These are phyloP conservation scores for Grus americana DNA, from an alignment of 2,113 vertebrate species.

Conservation along the genomic window DNA sequence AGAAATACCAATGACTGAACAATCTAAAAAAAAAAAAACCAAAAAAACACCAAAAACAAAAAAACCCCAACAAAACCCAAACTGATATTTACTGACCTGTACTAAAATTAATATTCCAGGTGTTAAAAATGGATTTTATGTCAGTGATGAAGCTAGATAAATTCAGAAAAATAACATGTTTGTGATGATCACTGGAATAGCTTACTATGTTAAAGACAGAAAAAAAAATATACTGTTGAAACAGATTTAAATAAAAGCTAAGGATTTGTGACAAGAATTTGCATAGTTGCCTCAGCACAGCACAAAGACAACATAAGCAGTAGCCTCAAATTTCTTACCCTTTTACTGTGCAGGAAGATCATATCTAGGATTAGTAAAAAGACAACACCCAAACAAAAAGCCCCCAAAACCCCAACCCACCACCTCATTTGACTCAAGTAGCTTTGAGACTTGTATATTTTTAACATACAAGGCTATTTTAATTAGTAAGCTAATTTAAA, in stretches of 20 bases:
- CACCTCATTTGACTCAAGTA: background rate
- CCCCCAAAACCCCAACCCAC: background rate
- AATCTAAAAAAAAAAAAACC: slow-evolving; percentile 75
- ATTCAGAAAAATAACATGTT: background rate
- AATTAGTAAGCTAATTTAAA: background rate
- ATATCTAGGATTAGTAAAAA: background rate
- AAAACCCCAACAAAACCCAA: background rate
- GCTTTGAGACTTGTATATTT: background rate
- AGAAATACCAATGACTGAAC: slow-evolving; percentile 91
- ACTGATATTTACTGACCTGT: background rate
- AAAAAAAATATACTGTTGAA: background rate
- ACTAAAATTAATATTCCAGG: background rate
- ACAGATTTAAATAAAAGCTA: background rate
- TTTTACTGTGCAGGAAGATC: background rate
- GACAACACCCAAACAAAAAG: background rate
- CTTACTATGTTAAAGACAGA: background rate
- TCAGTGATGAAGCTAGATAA: background rate
- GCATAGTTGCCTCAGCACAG: background rate
- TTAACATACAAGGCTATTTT: background rate
- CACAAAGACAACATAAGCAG: background rate
- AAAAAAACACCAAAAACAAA: background rate
- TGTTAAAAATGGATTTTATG: background rate
- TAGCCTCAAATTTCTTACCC: background rate
- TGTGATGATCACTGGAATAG: background rate
- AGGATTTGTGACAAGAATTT: background rate